These are phyloP conservation scores for Platysternon megacephalum DNA, from an alignment of 2,113 vertebrate species.

Conservation along the genomic window DNA sequence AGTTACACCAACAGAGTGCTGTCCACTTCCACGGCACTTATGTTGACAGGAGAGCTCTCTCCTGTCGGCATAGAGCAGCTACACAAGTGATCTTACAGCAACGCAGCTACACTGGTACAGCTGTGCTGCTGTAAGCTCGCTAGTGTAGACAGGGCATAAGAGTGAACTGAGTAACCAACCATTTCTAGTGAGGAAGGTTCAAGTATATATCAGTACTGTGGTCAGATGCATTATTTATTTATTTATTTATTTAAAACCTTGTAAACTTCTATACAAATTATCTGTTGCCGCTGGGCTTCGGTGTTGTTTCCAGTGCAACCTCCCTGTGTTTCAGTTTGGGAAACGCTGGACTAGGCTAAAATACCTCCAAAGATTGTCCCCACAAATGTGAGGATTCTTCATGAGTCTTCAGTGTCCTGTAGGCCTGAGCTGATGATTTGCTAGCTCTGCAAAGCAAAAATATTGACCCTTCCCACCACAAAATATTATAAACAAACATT, in stretches of 20 bases:
- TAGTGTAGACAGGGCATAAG: too few species aligned
- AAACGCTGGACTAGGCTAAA: background rate
- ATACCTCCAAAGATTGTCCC: background rate
- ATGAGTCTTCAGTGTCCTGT: background rate
- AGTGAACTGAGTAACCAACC: fast-evolving
- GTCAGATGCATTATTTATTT: background rate
- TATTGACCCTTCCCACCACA: background rate
- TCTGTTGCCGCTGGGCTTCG: background rate
- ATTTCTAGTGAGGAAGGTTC: background rate
- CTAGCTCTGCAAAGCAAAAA: background rate
- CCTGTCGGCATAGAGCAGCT: too few species aligned
- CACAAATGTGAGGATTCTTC: background rate
- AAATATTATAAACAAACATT: background rate
- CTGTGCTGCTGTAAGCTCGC: too few species aligned
- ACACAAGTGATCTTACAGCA: too few species aligned
- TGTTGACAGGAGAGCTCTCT: too few species aligned
- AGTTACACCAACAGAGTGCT: too few species aligned
- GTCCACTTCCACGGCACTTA: too few species aligned
- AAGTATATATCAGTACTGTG: background rate
- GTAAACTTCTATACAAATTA: background rate
- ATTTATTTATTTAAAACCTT: background rate
- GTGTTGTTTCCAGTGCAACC: background rate
- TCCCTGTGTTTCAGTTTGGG: background rate
- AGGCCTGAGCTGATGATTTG: background rate
- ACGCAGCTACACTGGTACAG: too few species aligned